Base-by-base conservation (phyloP, 2,113 vertebrate species). In the Petaurus breviceps region DNA sequence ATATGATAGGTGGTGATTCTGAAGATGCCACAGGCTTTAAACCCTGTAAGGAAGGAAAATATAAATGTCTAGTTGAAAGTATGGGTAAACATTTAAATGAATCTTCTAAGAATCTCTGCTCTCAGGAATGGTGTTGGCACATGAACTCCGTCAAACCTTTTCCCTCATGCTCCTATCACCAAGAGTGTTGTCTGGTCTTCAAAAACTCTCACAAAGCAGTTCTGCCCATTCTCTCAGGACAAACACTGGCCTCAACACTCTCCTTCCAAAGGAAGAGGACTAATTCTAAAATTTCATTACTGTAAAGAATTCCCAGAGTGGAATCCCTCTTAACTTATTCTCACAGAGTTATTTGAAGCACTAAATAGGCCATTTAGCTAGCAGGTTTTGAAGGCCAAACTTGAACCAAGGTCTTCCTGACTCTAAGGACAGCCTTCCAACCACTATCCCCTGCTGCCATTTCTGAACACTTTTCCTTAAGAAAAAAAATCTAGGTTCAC, bases 1-100 rank as follows among this genome's bases (percentile, higher is more conserved):
- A 99, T 97, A 99, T 97, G 98, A 99, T 98, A 96, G 99, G n/a
- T 0, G 99, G 98, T 94, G 99, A 90, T 98, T 99, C 99, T 93
- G 98, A 97, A 46, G 99, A 97, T 95, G 98, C 96, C 51, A 98
- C 89, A 47, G 99, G 98, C 98, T 98, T 99, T 97, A 99, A 98
- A 91, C 99, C 99, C 99, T 99, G 97, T 43, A 97, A 90, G n/a
- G 97, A 96, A 84, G 19, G 68, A 97, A 94, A 93, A 98, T 53
- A 97, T 95, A 97, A 97, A 92, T 94, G 90, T 89, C 37, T 91
- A 77, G 90, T 8, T 95, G 24, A 92, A 92, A 96, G 49, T 28
- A 25, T 12, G 53, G 51, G 89, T 91, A 51, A 47, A 50, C 91
- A 93, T 53, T 90, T 43, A 84, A 96, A 92, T 52, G 54, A 92